Evolutionary conservation across 2,113 vertebrate genomes (phyloP).

Genomic region (Trichomycterus rosablanca): DNA sequence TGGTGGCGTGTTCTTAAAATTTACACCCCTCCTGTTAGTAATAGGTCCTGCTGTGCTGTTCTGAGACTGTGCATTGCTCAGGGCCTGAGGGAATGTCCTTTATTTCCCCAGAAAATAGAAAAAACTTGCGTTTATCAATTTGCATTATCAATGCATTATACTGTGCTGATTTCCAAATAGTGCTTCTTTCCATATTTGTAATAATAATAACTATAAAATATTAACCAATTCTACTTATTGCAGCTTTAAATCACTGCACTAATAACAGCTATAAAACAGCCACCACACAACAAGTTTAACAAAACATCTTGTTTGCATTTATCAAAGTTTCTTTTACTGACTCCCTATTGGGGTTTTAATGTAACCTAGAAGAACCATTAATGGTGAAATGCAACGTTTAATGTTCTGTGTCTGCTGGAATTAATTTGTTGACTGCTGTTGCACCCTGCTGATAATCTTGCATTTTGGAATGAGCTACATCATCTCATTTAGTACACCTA

Average conservation of each 20-base stretch:
- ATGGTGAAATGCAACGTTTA: conserved; percentile 30
- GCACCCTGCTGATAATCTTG: conserved; percentile 24
- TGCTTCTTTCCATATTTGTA: too few relatives aligned
- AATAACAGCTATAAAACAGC: not conserved
- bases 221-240: too few relatives aligned
- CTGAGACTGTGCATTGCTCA: too few relatives aligned
- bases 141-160: too few relatives aligned
- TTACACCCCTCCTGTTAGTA: too few relatives aligned
- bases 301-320: not conserved
- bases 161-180: too few relatives aligned
- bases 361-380: conserved; percentile 29
- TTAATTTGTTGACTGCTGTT: conserved; percentile 37
- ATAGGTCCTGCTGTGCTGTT: too few relatives aligned
- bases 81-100: too few relatives aligned
- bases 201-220: too few relatives aligned
- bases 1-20: too few relatives aligned
- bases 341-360: conserved; percentile 5
- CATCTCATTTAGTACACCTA: conserved; percentile 33
- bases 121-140: too few relatives aligned
- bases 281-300: not conserved
- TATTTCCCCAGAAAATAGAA: too few relatives aligned
- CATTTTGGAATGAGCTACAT: conserved; percentile 36
- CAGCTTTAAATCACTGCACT: not conserved
- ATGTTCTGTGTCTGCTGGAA: conserved; percentile 36
- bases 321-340: not conserved